phyloP scores from a whole-genome alignment of 2,888 invertebrate genomes.

The Periphyllus acericola region DNA sequence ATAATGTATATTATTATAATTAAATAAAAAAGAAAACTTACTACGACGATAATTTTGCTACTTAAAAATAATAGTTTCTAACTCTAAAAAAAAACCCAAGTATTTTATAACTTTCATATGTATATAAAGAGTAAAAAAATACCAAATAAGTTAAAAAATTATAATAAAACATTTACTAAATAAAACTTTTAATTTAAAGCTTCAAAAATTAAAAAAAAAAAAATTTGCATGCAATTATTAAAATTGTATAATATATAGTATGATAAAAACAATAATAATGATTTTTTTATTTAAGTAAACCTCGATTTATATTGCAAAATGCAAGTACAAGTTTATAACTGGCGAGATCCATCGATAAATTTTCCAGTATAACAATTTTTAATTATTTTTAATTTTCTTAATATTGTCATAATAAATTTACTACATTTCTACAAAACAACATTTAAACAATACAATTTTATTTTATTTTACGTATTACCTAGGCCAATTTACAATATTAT shows the following conservation, averaged over 20 bases:
- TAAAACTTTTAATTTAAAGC: constrained; percentile 59
- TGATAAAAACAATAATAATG: constrained; percentile 53
- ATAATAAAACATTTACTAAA: constrained; percentile 61
- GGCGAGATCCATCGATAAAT: constrained; percentile 61
- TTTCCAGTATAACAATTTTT: constrained; percentile 57
- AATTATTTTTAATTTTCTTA: constrained; percentile 22
- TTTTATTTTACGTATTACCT: constrained; percentile 51
- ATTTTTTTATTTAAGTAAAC: constrained; percentile 59
- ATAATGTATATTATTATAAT: background rate
- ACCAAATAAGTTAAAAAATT: constrained; percentile 62
- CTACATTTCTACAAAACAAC: constrained; percentile 42
- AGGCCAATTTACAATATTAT: constrained; percentile 41
- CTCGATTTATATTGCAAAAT: constrained; percentile 59
- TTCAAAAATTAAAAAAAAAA: constrained; percentile 25
- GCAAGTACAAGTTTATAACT: constrained; percentile 59
- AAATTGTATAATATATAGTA: constrained; percentile 42
- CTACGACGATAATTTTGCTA: constrained; percentile 53
- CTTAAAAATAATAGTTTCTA: constrained; percentile 61
- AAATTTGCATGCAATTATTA: constrained; percentile 47
- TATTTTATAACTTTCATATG: constrained; percentile 58
- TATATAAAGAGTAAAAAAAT: constrained; percentile 62
- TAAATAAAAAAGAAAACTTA: constrained; percentile 36
- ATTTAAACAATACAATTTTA: constrained; percentile 1
- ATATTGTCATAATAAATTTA: constrained; percentile 48
- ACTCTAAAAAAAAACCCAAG: constrained; percentile 57